Conservation (phyloP, 2,888 invertebrate genomes). For the Hofmannophila pseudospretella region DNA sequence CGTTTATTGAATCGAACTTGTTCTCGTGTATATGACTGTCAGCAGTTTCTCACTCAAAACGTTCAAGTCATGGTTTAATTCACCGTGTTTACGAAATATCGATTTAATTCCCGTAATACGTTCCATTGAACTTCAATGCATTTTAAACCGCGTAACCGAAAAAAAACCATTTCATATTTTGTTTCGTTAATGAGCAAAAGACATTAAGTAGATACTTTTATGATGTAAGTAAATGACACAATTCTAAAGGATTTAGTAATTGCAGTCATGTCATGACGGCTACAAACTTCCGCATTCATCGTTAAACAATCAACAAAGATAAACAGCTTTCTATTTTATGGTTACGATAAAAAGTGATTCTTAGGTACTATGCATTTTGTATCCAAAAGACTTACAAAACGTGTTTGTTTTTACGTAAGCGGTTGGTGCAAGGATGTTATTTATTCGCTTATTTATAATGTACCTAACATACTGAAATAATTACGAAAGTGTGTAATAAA, state of each 20-base stretch:
- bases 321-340: slow-evolving; percentile 47
- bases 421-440: not conserved
- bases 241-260: no score
- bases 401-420: not conserved
- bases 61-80: slow-evolving; percentile 17
- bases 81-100: slow-evolving; percentile 5
- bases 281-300: slow-evolving; percentile 6
- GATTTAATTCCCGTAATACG: not conserved
- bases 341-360: slow-evolving; percentile 10
- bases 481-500: no score
- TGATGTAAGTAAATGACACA: no score
- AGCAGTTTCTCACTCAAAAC: slow-evolving; percentile 21
- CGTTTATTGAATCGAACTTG: slow-evolving; percentile 30
- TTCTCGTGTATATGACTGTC: slow-evolving; percentile 23
- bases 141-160: no score
- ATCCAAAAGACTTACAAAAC: not conserved
- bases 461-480: no score
- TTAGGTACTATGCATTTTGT: not conserved
- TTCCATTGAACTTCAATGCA: no score
- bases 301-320: slow-evolving; percentile 2
- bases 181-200: no score
- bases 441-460: no score
- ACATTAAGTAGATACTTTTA: no score
- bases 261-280: no score
- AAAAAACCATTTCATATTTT: no score